Base-by-base conservation (phyloP, 2,888 invertebrate genomes). In the Ptychoptera albimana region DNA sequence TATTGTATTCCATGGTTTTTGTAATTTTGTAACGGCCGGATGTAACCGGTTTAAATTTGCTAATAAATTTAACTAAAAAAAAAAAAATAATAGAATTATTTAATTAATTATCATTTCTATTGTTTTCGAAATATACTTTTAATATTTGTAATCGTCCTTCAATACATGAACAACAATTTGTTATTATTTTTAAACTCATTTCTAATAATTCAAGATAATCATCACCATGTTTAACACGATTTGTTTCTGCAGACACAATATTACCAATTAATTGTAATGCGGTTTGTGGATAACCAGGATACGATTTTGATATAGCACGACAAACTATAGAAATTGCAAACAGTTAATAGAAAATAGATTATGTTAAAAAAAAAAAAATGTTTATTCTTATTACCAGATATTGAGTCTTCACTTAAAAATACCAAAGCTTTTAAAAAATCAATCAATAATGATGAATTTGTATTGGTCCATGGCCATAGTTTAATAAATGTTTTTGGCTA, bases 391-490 rank as follows among this genome's bases (percentile, higher is more conserved):
- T 42, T 45, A 49, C 50, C 50, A 44, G 45, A 51, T 12, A 63
- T 46, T 1, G 64, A 64, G 45, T 59, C 55, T 42, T 64, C 62
- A 16, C 60, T 61, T 8, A 61, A 49, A 39, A 58, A 53, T 9
- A 55, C 54, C n/a, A 55, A 46, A 9, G 56, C 49, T 15, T 57
- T 54, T 6, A 65, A 48, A 11, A 53, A 52, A 6, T 55, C 46
- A 7, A 50, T 46, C 36, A 58, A 59, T 2, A 64, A 50, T 8
- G 56, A 51, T 2, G 42, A 41, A n/a, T 63, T 62, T 37, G 62
- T 56, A 8, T 52, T 53, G 8, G 58, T 47, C 64, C 64, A 65
- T 1, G 61, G 57, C 64, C 64, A 64, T 2, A 60, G 43, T 31
- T 55, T 53, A 2, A 60, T 46, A 2, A 59, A 35, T 2, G 59